A percentile compares a stretch with the other conserved stretches of the same genome.
Conservation (phyloP, 2,797 vertebrate genomes). For the Pitangus sulphuratus region DNA sequence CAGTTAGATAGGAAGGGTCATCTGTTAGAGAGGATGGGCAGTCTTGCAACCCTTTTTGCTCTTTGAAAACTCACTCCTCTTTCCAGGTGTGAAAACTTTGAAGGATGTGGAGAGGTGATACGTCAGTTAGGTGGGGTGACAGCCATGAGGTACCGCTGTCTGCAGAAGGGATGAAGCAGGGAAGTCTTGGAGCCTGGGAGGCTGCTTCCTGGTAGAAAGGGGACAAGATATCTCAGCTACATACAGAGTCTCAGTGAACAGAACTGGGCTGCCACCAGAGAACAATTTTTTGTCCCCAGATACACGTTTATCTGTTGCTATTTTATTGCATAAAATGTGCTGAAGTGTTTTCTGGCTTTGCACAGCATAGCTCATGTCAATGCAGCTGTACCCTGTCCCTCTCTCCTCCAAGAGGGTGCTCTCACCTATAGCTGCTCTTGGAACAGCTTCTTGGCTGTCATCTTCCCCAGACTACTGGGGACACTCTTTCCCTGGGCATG, state of each 20-base stretch:
- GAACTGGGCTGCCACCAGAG: neutral
- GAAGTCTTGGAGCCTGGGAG: neutral
- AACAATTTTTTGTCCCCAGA: neutral
- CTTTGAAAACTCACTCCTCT: neutral
- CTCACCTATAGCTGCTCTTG: accelerated
- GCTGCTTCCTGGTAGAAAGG: neutral
- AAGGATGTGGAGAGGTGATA: neutral
- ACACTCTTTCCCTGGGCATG: neutral
- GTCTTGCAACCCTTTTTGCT: neutral
- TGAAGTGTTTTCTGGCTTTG: neutral
- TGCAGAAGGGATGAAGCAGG: neutral
- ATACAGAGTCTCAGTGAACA: neutral
- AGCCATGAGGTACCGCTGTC: neutral
- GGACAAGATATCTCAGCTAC: neutral
- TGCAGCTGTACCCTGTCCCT: neutral
- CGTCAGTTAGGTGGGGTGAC: neutral
- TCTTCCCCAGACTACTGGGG: neutral
- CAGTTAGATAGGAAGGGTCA: neutral
- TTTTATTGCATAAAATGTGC: neutral
- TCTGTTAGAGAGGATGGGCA: neutral
- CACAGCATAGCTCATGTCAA: neutral
- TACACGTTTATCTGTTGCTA: neutral
- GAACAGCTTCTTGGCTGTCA: neutral
- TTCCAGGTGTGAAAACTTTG: neutral
- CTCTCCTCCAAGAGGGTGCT: neutral